Base-by-base conservation (phyloP, 1,140 invertebrate genomes). In the Lethrus apterus region DNA sequence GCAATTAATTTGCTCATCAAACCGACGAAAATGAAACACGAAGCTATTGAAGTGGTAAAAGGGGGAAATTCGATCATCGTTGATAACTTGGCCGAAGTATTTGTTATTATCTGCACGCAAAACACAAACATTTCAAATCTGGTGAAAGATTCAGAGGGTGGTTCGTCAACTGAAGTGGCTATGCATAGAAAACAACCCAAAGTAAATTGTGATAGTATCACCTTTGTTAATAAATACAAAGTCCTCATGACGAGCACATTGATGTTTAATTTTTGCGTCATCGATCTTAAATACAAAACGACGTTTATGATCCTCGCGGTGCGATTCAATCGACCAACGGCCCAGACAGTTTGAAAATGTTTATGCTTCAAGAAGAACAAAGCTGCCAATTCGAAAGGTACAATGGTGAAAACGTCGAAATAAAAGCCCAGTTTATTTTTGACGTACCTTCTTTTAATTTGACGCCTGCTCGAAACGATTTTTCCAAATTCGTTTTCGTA, bases 401-500 rank as follows among this genome's bases (percentile, higher is more conserved):
- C 14, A 10, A 8, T 29, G 2, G 24, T 17, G 5, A 26, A 17
- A n/a, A 42, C 29, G 14, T 42, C 40, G 7, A 29, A 46, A 20
- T 48, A 46, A 31, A 53, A 53, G 10, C 51, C 43, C 17, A 42
- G 2, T 23, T 29, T 32, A n/a, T 24, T 11, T n/a, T 24, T 24
- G 7, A 50, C 15, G 23, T 53, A 53, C 1, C 30, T 14, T n/a
- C 10, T 4, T 0, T 29, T 44, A 13, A 53, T 46, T 5, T 43
- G 18, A 21, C 21, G 35, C 20, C 40, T 31, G 10, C 24, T 35
- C 3, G 18, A 30, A 15, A 46, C 13, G 0, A 46, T 14, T 17
- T 46, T 50, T 2, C 51, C 51, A 30, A 36, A 53, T 21, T 50
- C 47, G 31, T 53, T 31, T 10, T 46, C 38, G 21, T 42, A 53